Percentiles rank a stretch among this genome's conserved stretches.
phyloP scores from a whole-genome alignment of 1,140 invertebrate genomes.

The Arctopsyche grandis region DNA sequence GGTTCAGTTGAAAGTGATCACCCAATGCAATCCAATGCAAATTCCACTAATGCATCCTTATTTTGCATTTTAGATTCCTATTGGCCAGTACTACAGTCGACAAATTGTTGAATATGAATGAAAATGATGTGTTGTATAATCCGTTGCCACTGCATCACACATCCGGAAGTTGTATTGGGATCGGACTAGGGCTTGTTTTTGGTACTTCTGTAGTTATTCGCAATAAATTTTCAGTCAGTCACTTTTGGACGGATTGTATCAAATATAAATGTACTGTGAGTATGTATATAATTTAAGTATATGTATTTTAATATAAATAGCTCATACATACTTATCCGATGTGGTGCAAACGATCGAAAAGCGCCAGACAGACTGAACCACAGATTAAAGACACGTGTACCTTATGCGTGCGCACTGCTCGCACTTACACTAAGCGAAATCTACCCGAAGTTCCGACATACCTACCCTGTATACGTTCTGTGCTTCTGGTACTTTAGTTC shows the following conservation, averaged over 20 bases:
- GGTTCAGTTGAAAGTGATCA: slow-evolving; percentile 68
- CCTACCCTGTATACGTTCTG: no score
- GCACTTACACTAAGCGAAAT: no score
- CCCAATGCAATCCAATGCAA: not conserved
- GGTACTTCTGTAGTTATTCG: slow-evolving; percentile 85
- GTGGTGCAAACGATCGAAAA: no score
- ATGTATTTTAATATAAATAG: no score
- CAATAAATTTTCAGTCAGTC: slow-evolving; percentile 92
- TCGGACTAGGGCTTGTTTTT: slow-evolving; percentile 74
- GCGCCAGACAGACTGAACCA: no score
- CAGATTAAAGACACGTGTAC: no score
- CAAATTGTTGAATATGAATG: not conserved
- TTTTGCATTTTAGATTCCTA: not conserved
- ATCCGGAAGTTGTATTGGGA: slow-evolving; percentile 77
- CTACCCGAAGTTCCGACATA: no score
- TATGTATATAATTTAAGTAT: slow-evolving; percentile 23
- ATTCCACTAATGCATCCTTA: not conserved
- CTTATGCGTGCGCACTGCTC: no score
- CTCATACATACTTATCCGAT: no score
- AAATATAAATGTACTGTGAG: slow-evolving; percentile 90
- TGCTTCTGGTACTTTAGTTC: no score
- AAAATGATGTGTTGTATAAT: slow-evolving; percentile 83
- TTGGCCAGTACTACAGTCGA: no score
- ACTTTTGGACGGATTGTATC: slow-evolving; percentile 93
- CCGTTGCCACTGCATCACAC: slow-evolving; percentile 94